Evolutionary conservation across 2,797 vertebrate species (phyloP), one percentile per base, ranked within the genome.

Genomic region (Melanotaenia parkinsoni): DNA sequence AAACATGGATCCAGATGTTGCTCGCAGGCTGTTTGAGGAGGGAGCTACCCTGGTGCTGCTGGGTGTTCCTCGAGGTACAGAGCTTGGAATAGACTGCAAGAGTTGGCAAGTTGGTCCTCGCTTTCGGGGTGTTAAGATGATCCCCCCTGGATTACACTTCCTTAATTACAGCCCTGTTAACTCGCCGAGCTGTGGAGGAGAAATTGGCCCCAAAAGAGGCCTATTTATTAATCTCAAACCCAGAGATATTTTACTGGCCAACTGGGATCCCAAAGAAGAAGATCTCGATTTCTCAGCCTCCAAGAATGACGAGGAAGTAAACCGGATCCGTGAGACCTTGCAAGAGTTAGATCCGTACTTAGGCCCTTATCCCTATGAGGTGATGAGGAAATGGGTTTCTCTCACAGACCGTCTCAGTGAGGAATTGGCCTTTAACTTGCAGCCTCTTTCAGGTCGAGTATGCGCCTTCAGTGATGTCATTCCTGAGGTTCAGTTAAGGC

Each of bases 121-220:
- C 33, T 99, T 99, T 86, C 95, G 95, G 33, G 98, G 98, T 0
- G 93, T 99, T 50, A 99, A 99, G 93, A 99, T 99, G 98, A 96
- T 99, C 62, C 98, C 98, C 0, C 98, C 98, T 0, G 98, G 98
- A 3, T 88, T 99, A 22, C 98, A 99, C 86, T 98, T 99, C 76
- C 90, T 99, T 70, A 93, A 97, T 90, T 99, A 95, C 87, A 96
- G 95, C 78, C 94, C 96, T 6, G 93, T 90, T 2, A 94, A 94
- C 78, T 83, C 90, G 0, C 79, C 80, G 0, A 88, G 76, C 45
- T 88, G 90, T 14, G 92, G 92, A 24, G 91, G 88, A 2, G 95
- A 96, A 59, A 90, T 94, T 0, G 95, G 96, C 12, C 98, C 98
- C 8, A 97, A 96, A 78, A 95, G 86, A 16, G 97, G 98, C 26